Percentiles rank a stretch among this genome's conserved stretches.
Conservation (phyloP, 2,113 vertebrate genomes). For the Aspiorhynchus laticeps region DNA sequence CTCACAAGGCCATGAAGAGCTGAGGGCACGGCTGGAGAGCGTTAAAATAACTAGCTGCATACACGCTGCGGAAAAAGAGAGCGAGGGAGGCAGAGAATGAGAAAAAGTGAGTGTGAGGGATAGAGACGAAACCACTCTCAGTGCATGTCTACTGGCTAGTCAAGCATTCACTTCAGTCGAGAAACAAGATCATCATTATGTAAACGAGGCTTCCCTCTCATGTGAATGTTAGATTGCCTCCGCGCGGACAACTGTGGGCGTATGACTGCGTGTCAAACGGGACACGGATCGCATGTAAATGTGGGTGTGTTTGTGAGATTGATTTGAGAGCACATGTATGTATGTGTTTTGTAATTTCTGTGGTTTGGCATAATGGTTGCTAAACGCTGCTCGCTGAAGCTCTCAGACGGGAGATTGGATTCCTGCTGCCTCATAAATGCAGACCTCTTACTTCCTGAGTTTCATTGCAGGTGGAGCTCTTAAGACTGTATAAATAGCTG, state of each 20-base stretch:
- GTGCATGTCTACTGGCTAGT: conserved; percentile 37
- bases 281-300: conserved; percentile 24
- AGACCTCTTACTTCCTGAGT: neutral
- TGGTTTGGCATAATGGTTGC: conserved; percentile 1
- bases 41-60: conserved; percentile 30
- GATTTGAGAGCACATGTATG: conserved; percentile 38
- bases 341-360: conserved; percentile 25
- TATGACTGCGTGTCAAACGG: conserved; percentile 7
- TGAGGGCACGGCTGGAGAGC: conserved; percentile 49
- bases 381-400: neutral
- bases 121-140: neutral
- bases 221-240: conserved; percentile 16
- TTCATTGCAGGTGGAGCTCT: neutral
- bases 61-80: conserved; percentile 61
- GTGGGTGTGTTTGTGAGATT: conserved; percentile 23
- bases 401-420: neutral
- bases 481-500: neutral
- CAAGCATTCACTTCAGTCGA: conserved; percentile 34
- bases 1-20: conserved; percentile 58
- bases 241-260: conserved; percentile 4
- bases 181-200: conserved; percentile 41
- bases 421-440: neutral
- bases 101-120: conserved; percentile 10
- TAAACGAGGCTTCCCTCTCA: conserved; percentile 34
- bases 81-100: conserved; percentile 10